Conservation (phyloP, 2,888 invertebrate species). For the Terebella lapidaria region DNA sequence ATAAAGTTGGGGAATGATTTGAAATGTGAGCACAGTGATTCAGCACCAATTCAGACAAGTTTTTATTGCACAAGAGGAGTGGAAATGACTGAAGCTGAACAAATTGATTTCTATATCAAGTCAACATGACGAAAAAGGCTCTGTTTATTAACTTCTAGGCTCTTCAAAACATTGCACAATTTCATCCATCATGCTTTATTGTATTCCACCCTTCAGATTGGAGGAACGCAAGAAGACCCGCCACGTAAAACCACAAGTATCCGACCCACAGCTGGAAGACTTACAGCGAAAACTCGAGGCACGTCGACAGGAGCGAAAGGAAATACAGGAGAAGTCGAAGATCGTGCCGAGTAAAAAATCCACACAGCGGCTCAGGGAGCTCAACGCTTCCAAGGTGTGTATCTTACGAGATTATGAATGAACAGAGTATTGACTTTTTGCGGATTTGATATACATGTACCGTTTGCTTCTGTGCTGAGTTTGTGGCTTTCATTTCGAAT, state of each 20-base stretch:
- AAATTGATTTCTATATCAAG: too few species aligned
- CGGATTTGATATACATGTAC: too few species aligned
- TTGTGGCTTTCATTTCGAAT: neutral
- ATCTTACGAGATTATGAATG: too few species aligned
- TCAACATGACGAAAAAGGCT: too few species aligned
- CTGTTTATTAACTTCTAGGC: too few species aligned
- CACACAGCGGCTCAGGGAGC: neutral
- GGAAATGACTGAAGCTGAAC: too few species aligned
- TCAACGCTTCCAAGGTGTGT: slow-evolving; percentile 1
- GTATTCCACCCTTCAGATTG: too few species aligned
- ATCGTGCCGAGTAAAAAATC: neutral
- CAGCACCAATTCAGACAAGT: too few species aligned
- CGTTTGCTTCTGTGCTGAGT: neutral
- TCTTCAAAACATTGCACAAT: too few species aligned
- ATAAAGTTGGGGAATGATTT: neutral
- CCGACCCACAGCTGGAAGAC: neutral
- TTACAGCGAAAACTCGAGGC: neutral
- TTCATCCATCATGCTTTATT: too few species aligned
- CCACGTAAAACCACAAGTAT: neutral
- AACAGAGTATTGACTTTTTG: too few species aligned
- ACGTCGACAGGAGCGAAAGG: neutral
- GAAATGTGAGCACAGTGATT: neutral
- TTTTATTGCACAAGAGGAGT: too few species aligned
- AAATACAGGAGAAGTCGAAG: neutral
- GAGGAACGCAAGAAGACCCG: neutral